Evolutionary conservation across 2,888 invertebrate genomes (phyloP).

Genomic region (Chrysolina oricalcia): DNA sequence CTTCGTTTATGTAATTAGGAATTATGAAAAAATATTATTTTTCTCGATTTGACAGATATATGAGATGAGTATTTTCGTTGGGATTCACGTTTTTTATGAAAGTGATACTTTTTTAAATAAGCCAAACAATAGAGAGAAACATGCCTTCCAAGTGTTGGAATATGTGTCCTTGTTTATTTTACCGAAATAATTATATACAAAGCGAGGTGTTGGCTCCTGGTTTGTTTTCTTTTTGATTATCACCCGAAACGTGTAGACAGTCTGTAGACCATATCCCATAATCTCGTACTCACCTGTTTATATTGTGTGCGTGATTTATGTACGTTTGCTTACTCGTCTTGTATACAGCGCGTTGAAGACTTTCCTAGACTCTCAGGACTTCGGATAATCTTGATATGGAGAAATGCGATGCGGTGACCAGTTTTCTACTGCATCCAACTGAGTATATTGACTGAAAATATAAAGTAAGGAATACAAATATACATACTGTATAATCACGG

Average conservation of each 20-base stretch:
- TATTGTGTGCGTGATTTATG: neutral
- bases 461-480: too few relatives aligned
- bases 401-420: too few relatives aligned
- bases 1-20: too few relatives aligned
- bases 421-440: too few relatives aligned
- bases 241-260: constrained; percentile 5
- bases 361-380: too few relatives aligned
- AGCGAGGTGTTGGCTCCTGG: constrained; percentile 39
- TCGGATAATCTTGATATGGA: too few relatives aligned
- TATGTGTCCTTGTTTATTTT: constrained; percentile 35
- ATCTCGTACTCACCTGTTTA: constrained; percentile 11
- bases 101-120: constrained; percentile 19
- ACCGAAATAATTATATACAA: constrained; percentile 43
- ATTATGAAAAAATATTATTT: neutral
- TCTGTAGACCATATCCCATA: constrained; percentile 18
- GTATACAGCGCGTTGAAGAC: too few relatives aligned
- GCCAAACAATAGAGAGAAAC: constrained; percentile 27
- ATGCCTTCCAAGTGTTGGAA: constrained; percentile 29
- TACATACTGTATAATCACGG: too few relatives aligned
- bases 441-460: too few relatives aligned
- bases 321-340: too few relatives aligned
- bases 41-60: neutral
- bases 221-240: constrained; percentile 40
- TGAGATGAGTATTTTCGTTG: neutral
- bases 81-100: neutral